Evolutionary conservation across 2,888 invertebrate species (phyloP).

Genomic region (Congeria kusceri): DNA sequence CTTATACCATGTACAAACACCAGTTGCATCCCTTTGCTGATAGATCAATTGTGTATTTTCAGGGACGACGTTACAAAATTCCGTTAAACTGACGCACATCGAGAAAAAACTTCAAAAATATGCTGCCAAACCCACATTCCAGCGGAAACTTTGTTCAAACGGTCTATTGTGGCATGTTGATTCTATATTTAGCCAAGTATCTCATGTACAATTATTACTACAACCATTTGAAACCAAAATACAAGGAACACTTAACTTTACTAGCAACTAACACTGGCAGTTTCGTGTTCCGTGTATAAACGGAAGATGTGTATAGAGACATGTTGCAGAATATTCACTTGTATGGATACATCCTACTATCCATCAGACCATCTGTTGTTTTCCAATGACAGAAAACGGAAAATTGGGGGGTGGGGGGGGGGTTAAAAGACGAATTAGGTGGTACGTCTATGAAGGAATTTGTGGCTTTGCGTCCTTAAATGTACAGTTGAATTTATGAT

Average conservation of each 20-base stretch:
- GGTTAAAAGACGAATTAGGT: too few relatives aligned
- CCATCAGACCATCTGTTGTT: too few relatives aligned
- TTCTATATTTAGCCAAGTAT: background rate
- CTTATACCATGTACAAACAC: too few relatives aligned
- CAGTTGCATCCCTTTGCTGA: too few relatives aligned
- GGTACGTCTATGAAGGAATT: too few relatives aligned
- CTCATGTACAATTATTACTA: slow-evolving; percentile 57
- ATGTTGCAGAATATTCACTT: slow-evolving; percentile 23
- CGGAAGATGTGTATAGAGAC: slow-evolving; percentile 54
- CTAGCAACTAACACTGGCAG: slow-evolving; percentile 52
- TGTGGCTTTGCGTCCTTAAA: too few relatives aligned
- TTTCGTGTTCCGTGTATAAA: slow-evolving; percentile 30
- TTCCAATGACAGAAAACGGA: too few relatives aligned
- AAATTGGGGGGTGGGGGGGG: too few relatives aligned
- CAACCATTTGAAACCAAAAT: slow-evolving; percentile 54
- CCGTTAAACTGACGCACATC: slow-evolving; percentile 12
- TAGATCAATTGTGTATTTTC: too few relatives aligned
- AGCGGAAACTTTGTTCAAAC: slow-evolving; percentile 24
- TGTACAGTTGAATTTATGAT: too few relatives aligned
- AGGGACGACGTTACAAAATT: too few relatives aligned
- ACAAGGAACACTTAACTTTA: slow-evolving; percentile 19
- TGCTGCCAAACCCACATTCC: slow-evolving; percentile 27
- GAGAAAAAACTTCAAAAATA: slow-evolving; percentile 14
- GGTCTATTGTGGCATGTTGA: slow-evolving; percentile 29
- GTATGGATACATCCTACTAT: slow-evolving; percentile 74